Evolutionary conservation across 2,888 invertebrate genomes (phyloP).

Genomic region (Stenodema calcarata): DNA sequence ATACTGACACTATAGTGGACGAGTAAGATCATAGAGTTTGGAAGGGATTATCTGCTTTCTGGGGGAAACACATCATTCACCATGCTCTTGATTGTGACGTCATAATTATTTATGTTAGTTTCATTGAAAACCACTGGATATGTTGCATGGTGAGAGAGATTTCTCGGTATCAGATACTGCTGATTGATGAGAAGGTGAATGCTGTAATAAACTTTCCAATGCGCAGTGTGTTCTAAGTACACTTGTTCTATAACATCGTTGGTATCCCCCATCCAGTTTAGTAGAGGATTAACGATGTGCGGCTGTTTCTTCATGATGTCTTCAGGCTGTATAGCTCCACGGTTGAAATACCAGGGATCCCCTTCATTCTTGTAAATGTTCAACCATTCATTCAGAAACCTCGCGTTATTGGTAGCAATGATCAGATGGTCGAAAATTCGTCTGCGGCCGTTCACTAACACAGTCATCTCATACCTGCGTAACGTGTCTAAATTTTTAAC

Average conservation of each 20-base stretch:
- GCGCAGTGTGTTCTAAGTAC: constrained; percentile 57
- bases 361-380: constrained; percentile 57
- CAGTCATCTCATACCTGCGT: constrained; percentile 59
- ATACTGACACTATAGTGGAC: not conserved
- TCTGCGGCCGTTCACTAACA: constrained; percentile 57
- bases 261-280: constrained; percentile 60
- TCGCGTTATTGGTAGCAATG: constrained; percentile 59
- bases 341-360: constrained; percentile 61
- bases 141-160: constrained; percentile 54
- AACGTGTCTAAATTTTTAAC: constrained; percentile 58
- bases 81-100: constrained; percentile 50
- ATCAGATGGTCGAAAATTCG: constrained; percentile 55
- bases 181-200: constrained; percentile 61
- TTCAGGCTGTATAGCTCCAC: constrained; percentile 60
- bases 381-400: constrained; percentile 59
- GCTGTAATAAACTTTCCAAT: constrained; percentile 59
- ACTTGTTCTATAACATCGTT: constrained; percentile 57
- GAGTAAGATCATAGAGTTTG: not conserved
- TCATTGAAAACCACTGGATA: constrained; percentile 54
- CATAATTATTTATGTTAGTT: constrained; percentile 49
- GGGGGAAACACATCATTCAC: constrained; percentile 48
- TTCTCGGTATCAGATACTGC: constrained; percentile 58
- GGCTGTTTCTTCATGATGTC: constrained; percentile 60
- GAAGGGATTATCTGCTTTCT: no score
- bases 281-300: constrained; percentile 60